Conservation (phyloP, 2,797 vertebrate species). For the Sebastes alutus region DNA sequence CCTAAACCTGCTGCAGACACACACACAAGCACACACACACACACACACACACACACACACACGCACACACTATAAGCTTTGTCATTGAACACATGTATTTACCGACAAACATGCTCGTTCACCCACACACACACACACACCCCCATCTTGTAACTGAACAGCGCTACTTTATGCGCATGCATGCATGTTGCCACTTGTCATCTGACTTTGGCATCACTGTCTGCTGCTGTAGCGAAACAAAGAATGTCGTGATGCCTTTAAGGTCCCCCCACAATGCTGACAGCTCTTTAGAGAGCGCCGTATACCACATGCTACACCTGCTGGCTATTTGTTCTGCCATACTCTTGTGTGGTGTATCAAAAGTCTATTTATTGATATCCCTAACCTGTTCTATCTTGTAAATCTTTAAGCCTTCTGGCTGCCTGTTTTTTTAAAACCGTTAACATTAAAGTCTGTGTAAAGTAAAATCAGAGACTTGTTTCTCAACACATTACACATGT, state of each 20-base stretch:
- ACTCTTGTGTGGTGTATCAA: not conserved
- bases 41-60: not conserved
- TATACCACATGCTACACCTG: slow-evolving; percentile 31
- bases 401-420: not conserved
- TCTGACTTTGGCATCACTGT: slow-evolving; percentile 5
- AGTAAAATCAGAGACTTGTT: no score
- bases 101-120: not conserved
- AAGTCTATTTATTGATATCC: slow-evolving; percentile 21
- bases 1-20: not conserved
- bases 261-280: not conserved
- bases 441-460: no score
- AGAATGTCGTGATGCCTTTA: slow-evolving; percentile 1
- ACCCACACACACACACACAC: not conserved
- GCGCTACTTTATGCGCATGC: not conserved
- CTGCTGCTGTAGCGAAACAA: slow-evolving; percentile 24
- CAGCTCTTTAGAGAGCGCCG: not conserved
- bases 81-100: not conserved
- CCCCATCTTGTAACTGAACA: not conserved
- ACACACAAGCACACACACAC: not conserved
- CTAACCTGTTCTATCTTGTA: not conserved
- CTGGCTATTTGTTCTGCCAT: slow-evolving; percentile 29
- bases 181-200: not conserved
- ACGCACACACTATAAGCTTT: not conserved
- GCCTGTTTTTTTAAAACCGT: no score
- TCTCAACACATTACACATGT: no score